Evolutionary conservation across 2,797 vertebrate genomes (phyloP).

Genomic region (Danio tinwini): DNA sequence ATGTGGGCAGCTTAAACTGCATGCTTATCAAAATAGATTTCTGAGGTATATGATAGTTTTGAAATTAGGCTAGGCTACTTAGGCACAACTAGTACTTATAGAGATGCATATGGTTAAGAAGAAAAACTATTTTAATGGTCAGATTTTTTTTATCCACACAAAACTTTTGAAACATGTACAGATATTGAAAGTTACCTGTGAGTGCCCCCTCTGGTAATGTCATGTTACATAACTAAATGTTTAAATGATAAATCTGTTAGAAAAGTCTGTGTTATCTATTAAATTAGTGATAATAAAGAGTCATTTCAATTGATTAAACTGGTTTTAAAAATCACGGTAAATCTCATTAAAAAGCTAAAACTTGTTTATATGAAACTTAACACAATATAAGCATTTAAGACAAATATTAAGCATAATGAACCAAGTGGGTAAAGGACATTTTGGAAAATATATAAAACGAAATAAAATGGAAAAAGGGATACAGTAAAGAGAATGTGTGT

Average conservation of each 20-base stretch:
- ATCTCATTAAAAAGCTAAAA: too few relatives aligned
- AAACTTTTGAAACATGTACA: slow-evolving; percentile 9
- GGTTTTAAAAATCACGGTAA: too few relatives aligned
- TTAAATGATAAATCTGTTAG: too few relatives aligned
- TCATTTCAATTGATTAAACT: too few relatives aligned
- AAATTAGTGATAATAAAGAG: not conserved
- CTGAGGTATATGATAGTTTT: not conserved
- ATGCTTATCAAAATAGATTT: slow-evolving; percentile 16
- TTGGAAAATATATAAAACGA: too few relatives aligned
- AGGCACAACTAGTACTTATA: slow-evolving; percentile 9
- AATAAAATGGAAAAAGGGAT: too few relatives aligned
- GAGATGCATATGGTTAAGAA: slow-evolving; percentile 16
- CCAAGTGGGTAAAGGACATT: too few relatives aligned
- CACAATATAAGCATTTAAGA: too few relatives aligned
- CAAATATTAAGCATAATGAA: not conserved
- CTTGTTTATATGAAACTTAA: too few relatives aligned
- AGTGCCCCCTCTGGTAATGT: slow-evolving; percentile 30
- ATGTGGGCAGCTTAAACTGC: not conserved
- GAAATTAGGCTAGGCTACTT: slow-evolving; percentile 14
- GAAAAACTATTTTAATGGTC: not conserved
- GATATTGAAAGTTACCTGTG: not conserved
- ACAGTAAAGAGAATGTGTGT: too few relatives aligned
- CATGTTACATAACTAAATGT: not conserved
- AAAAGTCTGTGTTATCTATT: too few relatives aligned
- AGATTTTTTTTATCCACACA: slow-evolving; percentile 24